Evolutionary conservation across 2,113 vertebrate genomes (phyloP), one percentile per base, ranked within the genome.

Genomic region (Casuarius casuarius): DNA sequence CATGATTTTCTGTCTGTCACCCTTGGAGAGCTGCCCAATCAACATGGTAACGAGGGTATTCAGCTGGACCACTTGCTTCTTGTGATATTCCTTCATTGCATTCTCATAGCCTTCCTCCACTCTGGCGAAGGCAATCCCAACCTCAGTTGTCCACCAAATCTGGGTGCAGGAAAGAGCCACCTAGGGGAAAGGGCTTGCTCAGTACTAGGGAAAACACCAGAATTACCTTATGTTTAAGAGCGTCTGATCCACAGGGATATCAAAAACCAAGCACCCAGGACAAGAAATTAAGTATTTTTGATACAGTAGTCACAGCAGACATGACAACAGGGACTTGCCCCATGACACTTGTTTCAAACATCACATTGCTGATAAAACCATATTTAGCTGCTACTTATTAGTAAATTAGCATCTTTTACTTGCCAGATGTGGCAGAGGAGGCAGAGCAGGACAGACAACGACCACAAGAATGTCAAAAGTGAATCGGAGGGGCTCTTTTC

Each of bases 121-220:
- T n/a, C 98, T 98, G 76, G 98, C 90, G 22, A 99, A 99, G 1
- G 99, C 98, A 94, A 99, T 99, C 75, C 98, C 98, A 26, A 99
- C 98, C 35, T 99, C 99, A 0, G 98, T 98, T 2, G 99, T 99
- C 99, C 99, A 99, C 99, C 99, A 99, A 96, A 99, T 99, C 98
- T 99, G 99, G 63, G 98, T 99, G 95, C 99, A 99, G 84, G 98
- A 98, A 59, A 99, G 96, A 20, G 99, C 99, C 84, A 99, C 99
- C 99, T 99, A 49, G 49, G 80, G 58, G 89, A 65, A 52, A 4
- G 8, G 26, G 54, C 3, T 17, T 54, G 11, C 9, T 95, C 62
- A 92, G 17, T 35, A 54, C 42, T 28, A 63, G 79, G 65, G 66
- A 67, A 76, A 28, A 90, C 81, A 73, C 9, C 29, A 5, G 20